Percentiles rank a stretch among this genome's conserved stretches.
Conservation (phyloP, 2,113 vertebrate species). For the Strix uralensis region DNA sequence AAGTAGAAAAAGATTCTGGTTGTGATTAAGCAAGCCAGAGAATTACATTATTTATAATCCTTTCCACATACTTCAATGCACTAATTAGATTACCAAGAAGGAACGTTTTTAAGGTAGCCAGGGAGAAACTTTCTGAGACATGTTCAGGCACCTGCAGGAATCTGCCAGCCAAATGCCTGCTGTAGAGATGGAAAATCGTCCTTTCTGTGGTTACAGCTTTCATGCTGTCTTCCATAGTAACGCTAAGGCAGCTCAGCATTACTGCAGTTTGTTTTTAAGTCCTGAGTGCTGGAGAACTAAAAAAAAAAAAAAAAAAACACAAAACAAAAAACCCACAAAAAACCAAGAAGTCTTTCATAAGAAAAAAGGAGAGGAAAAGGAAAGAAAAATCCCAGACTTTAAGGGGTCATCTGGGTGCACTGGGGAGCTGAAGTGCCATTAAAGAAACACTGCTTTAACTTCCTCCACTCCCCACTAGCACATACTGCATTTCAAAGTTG, state of each 20-base stretch:
- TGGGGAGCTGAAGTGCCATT: neutral
- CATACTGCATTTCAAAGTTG: neutral
- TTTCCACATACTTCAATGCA: neutral
- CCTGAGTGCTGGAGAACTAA: neutral
- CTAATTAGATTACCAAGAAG: neutral
- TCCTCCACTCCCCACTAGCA: neutral
- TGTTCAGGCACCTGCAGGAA: conserved; percentile 27
- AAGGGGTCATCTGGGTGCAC: neutral
- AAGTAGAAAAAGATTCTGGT: neutral
- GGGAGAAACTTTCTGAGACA: neutral
- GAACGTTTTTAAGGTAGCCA: neutral
- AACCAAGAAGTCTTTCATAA: neutral
- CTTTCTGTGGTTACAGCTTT: conserved; percentile 22
- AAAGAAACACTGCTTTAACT: neutral
- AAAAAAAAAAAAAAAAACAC: neutral
- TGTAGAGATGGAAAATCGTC: conserved; percentile 10
- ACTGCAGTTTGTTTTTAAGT: neutral
- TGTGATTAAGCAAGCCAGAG: neutral
- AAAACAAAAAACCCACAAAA: neutral
- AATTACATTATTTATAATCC: neutral
- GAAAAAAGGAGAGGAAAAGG: neutral
- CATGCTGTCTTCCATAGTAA: neutral
- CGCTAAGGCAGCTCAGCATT: neutral
- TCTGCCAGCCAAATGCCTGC: neutral
- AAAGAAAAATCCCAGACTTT: neutral